Base-by-base conservation (phyloP, 1,140 invertebrate genomes). In the Teleogryllus occipitalis region DNA sequence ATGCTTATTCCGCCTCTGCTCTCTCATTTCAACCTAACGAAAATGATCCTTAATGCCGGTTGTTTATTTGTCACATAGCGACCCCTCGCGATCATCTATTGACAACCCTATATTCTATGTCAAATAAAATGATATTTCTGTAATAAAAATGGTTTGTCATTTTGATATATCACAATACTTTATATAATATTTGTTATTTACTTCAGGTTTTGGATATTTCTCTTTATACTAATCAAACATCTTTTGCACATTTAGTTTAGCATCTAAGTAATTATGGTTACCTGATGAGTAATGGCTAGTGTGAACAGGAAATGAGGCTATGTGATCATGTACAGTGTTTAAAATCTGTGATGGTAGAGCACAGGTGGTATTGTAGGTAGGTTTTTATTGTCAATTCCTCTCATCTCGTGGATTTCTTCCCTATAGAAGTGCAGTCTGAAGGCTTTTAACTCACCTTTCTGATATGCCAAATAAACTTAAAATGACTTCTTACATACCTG, bases 181-280 rank as follows among this genome's bases (percentile, higher is more conserved):
- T 8, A 77, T 18, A 47, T 77, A 77, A 47, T 47, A 77, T n/a
- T 77, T 77, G 76, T 77, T 39, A 46, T 77, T 77, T 47, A 47
- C 47, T 77, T 77, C 47, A 15, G 76, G n/a, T 39, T 77, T 46
- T 18, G 76, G 76, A 77, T 77, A 47, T 77, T 77, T 77, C 46
- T 22, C 47, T 77, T 77, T 77, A 47, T 77, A 77, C 47, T 39
- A 77, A 47, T 77, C 21, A 77, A 46, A 47, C 76, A 77, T 77
- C 27, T 46, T 77, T 77, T 77, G 27, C 27, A 77, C 76, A 77
- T 39, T 77, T 47, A 77, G 47, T 46, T 18, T 47, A n/a, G 76
- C 14, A 77, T 77, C 27, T 47, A 77, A 77, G 47, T 77, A 77
- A 77, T 18, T 46, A 77, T 77, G 47, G 47, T 77, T 47, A 77